phyloP scores from a whole-genome alignment of 1,140 invertebrate species.

The Penaeus indicus region DNA sequence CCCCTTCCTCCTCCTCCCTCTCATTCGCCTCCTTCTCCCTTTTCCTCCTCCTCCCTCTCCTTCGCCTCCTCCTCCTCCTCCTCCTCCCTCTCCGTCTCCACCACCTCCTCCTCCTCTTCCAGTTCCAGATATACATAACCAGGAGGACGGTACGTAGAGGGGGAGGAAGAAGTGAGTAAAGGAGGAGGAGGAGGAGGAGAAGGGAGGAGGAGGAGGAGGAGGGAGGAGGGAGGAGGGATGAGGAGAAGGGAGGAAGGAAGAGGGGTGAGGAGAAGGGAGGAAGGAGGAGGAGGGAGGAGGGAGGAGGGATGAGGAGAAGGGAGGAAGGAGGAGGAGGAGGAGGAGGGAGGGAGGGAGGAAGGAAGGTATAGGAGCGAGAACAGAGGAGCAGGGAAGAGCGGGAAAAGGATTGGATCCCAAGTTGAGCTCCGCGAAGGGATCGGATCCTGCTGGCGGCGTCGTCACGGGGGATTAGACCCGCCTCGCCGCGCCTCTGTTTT shows the following conservation, averaged over 20 bases:
- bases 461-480: constrained; percentile 36
- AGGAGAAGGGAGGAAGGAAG: neutral
- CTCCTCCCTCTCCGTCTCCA: no score
- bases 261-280: neutral
- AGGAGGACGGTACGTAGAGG: no score
- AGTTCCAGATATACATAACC: no score
- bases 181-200: no score
- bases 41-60: no score
- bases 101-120: no score
- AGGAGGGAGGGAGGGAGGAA: neutral
- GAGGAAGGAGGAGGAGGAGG: no score
- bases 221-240: neutral
- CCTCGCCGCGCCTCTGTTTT: constrained; percentile 47
- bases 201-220: neutral
- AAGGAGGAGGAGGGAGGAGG: neutral
- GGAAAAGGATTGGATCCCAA: constrained; percentile 26
- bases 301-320: neutral
- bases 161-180: no score
- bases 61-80: no score
- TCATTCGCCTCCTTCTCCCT: no score
- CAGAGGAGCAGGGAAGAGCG: neutral
- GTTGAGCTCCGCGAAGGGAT: constrained; percentile 35
- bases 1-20: no score
- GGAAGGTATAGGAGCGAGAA: neutral
- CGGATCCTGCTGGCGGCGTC: constrained; percentile 34